Percentiles rank a stretch among this genome's conserved stretches.
Conservation (phyloP, 2,113 vertebrate genomes). For the Clarias batrachus region DNA sequence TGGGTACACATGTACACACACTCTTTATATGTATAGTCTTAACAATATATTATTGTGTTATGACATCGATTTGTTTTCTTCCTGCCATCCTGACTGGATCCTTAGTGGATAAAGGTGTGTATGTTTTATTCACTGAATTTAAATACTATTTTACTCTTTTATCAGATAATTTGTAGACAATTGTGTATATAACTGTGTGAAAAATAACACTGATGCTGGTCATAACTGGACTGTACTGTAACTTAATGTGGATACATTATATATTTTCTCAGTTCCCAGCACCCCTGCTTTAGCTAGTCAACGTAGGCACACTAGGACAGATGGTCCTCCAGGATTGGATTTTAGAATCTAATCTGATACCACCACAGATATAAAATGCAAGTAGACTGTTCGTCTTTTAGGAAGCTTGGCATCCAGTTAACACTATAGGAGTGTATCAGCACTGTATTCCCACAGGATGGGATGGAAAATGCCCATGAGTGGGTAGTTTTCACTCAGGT, state of each 20-base stretch:
- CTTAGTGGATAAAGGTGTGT: conserved; percentile 78
- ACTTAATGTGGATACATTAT: too few species aligned
- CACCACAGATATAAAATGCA: background rate
- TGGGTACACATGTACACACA: conserved; percentile 70
- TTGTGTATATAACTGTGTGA: background rate
- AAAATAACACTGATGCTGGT: background rate
- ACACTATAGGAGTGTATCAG: background rate
- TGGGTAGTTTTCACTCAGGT: too few species aligned
- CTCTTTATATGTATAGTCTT: background rate
- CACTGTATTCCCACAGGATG: background rate
- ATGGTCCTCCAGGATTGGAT: too few species aligned
- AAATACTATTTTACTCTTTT: background rate
- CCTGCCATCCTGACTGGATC: conserved; percentile 32
- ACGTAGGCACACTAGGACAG: too few species aligned
- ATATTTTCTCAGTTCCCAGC: too few species aligned
- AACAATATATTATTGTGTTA: background rate
- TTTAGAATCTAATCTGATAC: too few species aligned
- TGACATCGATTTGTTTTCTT: background rate
- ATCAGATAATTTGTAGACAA: background rate
- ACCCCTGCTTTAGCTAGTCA: too few species aligned
- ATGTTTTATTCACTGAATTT: background rate
- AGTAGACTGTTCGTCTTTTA: background rate
- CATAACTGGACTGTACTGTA: background rate
- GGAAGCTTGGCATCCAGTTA: background rate
- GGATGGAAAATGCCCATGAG: too few species aligned